Conservation (phyloP, 2,797 vertebrate genomes). For the Zalophus californianus region DNA sequence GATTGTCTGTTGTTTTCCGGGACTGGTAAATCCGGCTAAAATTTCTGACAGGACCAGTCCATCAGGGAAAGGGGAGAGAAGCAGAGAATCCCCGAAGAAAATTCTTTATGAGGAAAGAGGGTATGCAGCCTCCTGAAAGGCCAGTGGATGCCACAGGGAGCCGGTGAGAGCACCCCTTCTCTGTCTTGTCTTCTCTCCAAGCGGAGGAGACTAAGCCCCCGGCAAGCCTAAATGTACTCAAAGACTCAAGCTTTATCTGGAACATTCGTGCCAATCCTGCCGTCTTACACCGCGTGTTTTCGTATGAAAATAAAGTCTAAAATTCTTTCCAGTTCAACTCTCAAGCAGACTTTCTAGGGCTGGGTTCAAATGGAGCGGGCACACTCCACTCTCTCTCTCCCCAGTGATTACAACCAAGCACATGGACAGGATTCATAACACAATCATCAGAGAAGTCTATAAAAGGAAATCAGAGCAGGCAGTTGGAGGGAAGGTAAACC, state of each 20-base stretch:
- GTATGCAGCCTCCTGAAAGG: background rate
- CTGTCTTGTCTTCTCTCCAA: background rate
- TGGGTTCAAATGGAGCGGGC: background rate
- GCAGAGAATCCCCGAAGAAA: constrained; percentile 8
- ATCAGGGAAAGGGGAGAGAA: background rate
- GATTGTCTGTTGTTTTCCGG: background rate
- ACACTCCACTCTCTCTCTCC: background rate
- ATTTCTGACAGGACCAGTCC: background rate
- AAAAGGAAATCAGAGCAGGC: background rate
- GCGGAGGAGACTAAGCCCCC: background rate
- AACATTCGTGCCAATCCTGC: background rate
- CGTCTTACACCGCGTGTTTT: background rate
- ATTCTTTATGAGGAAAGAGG: background rate
- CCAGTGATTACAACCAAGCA: background rate
- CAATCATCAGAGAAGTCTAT: background rate
- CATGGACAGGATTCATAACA: background rate
- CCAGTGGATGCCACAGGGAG: background rate
- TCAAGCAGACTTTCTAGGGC: background rate
- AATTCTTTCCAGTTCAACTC: background rate
- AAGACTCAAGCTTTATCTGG: background rate
- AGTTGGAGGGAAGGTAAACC: background rate
- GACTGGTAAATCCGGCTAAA: background rate
- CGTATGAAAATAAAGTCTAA: background rate
- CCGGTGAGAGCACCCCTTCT: background rate
- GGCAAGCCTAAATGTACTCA: background rate